Conservation (phyloP, 2,888 invertebrate species). For the Cacoxenus indagator region DNA sequence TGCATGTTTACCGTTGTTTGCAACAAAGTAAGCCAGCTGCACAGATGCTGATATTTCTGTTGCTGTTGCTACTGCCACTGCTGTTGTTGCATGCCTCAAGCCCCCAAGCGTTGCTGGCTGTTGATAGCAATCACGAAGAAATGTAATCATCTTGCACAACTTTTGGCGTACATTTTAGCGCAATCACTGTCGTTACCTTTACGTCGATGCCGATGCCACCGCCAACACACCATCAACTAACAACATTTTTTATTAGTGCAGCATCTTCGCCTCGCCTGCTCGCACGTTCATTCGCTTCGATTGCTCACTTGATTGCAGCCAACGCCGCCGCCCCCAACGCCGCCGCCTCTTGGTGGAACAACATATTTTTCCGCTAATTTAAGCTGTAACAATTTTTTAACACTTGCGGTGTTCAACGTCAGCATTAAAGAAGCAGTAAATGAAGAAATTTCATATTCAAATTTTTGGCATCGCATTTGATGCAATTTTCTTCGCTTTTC, state of each 20-base stretch:
- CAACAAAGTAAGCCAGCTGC: not conserved
- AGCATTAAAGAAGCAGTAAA: no score
- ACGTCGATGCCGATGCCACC: not conserved
- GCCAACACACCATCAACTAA: no score
- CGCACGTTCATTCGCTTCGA: constrained; percentile 14
- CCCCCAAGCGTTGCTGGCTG: constrained; percentile 8
- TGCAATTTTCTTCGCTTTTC: not conserved
- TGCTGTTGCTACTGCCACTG: constrained; percentile 19
- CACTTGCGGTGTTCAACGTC: constrained; percentile 45
- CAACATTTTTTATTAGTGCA: not conserved
- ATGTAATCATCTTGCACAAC: constrained; percentile 58
- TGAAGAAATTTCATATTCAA: no score
- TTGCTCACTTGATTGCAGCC: constrained; percentile 6
- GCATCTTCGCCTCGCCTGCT: not conserved
- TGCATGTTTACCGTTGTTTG: constrained; percentile 6
- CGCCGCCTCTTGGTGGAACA: not conserved
- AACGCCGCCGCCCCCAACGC: no score
- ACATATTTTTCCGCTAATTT: constrained; percentile 43
- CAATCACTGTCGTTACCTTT: not conserved
- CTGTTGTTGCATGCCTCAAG: constrained; percentile 11
- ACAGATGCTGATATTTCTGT: constrained; percentile 19
- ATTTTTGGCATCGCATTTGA: constrained; percentile 16
- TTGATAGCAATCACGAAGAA: constrained; percentile 54
- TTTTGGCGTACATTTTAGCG: constrained; percentile 44
- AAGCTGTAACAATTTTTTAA: constrained; percentile 58